phyloP scores from a whole-genome alignment of 2,888 invertebrate species.

The Ornithoptera priamus region DNA sequence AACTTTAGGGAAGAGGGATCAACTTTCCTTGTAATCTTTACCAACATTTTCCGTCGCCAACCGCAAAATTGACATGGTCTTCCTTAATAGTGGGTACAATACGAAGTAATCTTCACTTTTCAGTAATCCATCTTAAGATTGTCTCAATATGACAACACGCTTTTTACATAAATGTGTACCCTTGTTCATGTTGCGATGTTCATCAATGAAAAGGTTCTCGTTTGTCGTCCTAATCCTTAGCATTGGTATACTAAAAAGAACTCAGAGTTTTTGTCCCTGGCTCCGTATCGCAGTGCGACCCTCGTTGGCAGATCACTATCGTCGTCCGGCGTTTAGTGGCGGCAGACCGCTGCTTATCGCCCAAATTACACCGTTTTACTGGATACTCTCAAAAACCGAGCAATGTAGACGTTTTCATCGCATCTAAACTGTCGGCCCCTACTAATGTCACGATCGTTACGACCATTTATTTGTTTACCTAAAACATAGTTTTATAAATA shows the following conservation, averaged over 20 bases:
- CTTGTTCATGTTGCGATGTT: neutral
- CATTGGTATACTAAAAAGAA: constrained; percentile 38
- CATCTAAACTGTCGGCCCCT: constrained; percentile 16
- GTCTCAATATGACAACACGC: neutral
- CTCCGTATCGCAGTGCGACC: constrained; percentile 41
- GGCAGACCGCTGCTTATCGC: constrained; percentile 65
- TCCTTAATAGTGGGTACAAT: too few relatives aligned
- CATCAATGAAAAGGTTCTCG: constrained; percentile 28
- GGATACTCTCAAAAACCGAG: constrained; percentile 63
- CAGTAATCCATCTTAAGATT: too few relatives aligned
- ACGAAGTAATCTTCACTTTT: too few relatives aligned
- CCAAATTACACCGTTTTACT: constrained; percentile 71
- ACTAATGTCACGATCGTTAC: constrained; percentile 5
- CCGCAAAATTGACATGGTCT: too few relatives aligned
- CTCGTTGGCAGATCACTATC: constrained; percentile 62
- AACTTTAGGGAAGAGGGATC: too few relatives aligned
- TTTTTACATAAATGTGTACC: neutral
- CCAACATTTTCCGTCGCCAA: too few relatives aligned
- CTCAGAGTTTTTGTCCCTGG: constrained; percentile 37
- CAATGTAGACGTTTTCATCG: constrained; percentile 41
- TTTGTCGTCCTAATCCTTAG: constrained; percentile 37
- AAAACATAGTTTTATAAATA: neutral
- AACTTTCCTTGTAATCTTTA: too few relatives aligned
- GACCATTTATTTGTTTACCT: neutral
- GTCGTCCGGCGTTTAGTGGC: constrained; percentile 45